A percentile compares a stretch with the other conserved stretches of the same genome.
Conservation (phyloP, 2,888 invertebrate genomes). For the Xestia sexstrigata region DNA sequence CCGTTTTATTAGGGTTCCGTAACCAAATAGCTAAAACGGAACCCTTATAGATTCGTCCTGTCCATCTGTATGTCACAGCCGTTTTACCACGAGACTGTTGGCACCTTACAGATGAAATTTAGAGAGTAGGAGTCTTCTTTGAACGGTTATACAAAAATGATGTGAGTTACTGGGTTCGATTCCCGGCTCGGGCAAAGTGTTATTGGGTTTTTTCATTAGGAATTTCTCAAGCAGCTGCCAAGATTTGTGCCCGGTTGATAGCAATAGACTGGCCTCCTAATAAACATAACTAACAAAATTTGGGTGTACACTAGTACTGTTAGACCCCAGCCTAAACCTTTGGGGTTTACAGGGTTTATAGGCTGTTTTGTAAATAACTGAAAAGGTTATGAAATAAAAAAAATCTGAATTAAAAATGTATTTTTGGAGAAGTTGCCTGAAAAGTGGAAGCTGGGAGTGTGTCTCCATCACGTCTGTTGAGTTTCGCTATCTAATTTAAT, state of each 20-base stretch:
- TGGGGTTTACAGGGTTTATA: neutral
- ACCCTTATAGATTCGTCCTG: neutral
- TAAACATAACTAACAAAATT: no score
- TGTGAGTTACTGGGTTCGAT: no score
- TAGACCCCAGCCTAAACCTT: no score
- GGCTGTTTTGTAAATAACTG: neutral
- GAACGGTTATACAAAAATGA: neutral
- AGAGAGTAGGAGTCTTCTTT: neutral
- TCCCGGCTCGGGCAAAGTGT: no score
- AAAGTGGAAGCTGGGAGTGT: neutral
- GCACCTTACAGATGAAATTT: no score
- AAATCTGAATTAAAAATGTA: no score
- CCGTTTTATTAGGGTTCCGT: neutral
- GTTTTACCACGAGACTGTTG: neutral
- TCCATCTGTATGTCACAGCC: neutral
- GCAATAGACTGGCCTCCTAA: no score
- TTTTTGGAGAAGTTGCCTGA: neutral
- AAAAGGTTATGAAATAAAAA: neutral
- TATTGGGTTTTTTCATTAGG: no score
- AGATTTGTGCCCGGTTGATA: no score
- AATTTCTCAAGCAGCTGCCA: no score
- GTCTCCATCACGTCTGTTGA: neutral
- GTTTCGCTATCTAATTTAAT: neutral
- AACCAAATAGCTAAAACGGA: neutral
- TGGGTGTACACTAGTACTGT: no score